Base-by-base conservation (phyloP, 2,888 invertebrate genomes). In the Bombylius discolor region DNA sequence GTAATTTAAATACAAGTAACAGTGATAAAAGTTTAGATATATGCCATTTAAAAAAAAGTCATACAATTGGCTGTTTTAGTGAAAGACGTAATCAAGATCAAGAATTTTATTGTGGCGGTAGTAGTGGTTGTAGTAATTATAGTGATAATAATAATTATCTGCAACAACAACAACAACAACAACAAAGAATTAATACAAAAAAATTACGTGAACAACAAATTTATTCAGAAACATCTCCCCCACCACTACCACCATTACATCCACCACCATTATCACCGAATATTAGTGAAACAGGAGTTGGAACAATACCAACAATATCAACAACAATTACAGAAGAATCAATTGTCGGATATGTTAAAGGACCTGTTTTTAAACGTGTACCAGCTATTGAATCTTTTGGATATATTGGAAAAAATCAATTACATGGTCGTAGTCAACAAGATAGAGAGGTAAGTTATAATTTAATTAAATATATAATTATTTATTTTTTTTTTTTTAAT, bases 331-430 rank as follows among this genome's bases (percentile, higher is more conserved):
- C 36, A 14, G 12, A 23, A 14, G 49, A 46, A 12, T 14, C 45
- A 45, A 9, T 39, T 11, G n/a, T 50, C n/a, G 51, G 51, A 5
- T 31, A 46, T 23, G 55, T 55, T 12, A 49, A 49, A 55, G 61
- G 62, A 13, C 64, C 65, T 23, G 49, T 66, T 53, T 55, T 67
- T 51, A 65, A 64, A 61, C 63, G 66, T 53, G 61, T 67, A 60
- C 65, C 67, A 33, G 64, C 64, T n/a, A 66, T 67, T 51, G 68
- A 69, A 58, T 66, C 69, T n/a, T 68, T 69, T 56, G 66, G 66
- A 53, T 66, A 64, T 59, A 61, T 63, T 52, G 60, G 23, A 31
- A 46, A 48, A 14, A 57, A 57, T 7, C 51, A 48, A 13, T 23
- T 48, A 12, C 44, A 49, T 46, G 45, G 36, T 13, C 52, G 60